Evolutionary conservation across 1,140 invertebrate genomes (phyloP).

Genomic region (Hyles vespertilio): DNA sequence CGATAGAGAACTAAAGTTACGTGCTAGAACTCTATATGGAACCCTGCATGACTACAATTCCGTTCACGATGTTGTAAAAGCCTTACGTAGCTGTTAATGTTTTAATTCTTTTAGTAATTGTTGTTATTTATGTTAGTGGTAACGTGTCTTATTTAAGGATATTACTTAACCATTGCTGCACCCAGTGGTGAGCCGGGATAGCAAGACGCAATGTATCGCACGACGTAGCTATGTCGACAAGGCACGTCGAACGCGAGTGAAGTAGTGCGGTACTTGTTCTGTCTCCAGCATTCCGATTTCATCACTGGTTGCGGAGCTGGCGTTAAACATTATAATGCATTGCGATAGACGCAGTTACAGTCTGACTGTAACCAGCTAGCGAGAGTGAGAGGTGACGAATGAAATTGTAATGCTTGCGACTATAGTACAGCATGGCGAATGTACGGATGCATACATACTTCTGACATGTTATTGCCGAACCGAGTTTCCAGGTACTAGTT

Average conservation of each 20-base stretch:
- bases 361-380: constrained; percentile 39
- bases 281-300: constrained; percentile 2
- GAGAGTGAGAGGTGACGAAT: constrained; percentile 56
- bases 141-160: constrained; percentile 10
- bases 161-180: background rate
- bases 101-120: constrained; percentile 14
- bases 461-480: background rate
- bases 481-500: no score
- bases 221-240: background rate
- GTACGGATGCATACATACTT: constrained; percentile 7
- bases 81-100: constrained; percentile 15
- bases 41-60: constrained; percentile 35
- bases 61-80: constrained; percentile 15
- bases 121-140: constrained; percentile 10
- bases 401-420: constrained; percentile 51
- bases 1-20: constrained; percentile 41
- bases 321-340: constrained; percentile 36
- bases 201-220: background rate
- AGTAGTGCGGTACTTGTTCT: no score
- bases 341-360: constrained; percentile 37
- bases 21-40: constrained; percentile 32
- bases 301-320: constrained; percentile 29
- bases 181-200: background rate
- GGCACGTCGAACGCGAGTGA: background rate
- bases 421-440: constrained; percentile 30